phyloP scores from a whole-genome alignment of 2,888 invertebrate genomes.

The Ditula angustiorana region DNA sequence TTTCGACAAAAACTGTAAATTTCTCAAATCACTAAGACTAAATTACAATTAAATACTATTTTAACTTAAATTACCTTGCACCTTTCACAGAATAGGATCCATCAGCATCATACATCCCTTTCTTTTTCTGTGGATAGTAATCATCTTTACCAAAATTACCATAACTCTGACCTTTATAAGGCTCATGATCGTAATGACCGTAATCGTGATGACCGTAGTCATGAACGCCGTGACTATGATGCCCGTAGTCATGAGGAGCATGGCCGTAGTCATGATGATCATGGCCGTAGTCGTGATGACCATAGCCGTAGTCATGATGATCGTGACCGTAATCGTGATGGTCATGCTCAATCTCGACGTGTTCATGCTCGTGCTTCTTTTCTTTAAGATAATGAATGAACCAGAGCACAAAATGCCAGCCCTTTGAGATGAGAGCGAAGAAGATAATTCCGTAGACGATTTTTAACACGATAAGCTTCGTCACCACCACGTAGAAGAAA shows the following conservation, averaged over 20 bases:
- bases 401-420: constrained; percentile 74
- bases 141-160: constrained; percentile 12
- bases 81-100: constrained; percentile 72
- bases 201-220: constrained; percentile 44
- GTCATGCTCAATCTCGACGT: constrained; percentile 62
- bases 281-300: no score
- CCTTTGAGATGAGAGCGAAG: constrained; percentile 65
- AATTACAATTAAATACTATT: background rate
- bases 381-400: constrained; percentile 73
- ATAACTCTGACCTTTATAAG: constrained; percentile 39
- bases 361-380: constrained; percentile 62
- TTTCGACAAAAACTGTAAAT: no score
- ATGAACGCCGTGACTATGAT: constrained; percentile 48
- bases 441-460: constrained; percentile 72
- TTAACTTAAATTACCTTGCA: constrained; percentile 3
- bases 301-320: constrained; percentile 36
- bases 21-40: no score
- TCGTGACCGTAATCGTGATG: constrained; percentile 41
- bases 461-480: constrained; percentile 72
- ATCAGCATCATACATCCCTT: constrained; percentile 69
- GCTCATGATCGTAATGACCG: constrained; percentile 39
- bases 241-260: constrained; percentile 46
- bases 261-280: constrained; percentile 46
- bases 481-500: constrained; percentile 74
- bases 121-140: constrained; percentile 45